Evolutionary conservation across 2,797 vertebrate species (phyloP).

Genomic region (Falco rusticolus): DNA sequence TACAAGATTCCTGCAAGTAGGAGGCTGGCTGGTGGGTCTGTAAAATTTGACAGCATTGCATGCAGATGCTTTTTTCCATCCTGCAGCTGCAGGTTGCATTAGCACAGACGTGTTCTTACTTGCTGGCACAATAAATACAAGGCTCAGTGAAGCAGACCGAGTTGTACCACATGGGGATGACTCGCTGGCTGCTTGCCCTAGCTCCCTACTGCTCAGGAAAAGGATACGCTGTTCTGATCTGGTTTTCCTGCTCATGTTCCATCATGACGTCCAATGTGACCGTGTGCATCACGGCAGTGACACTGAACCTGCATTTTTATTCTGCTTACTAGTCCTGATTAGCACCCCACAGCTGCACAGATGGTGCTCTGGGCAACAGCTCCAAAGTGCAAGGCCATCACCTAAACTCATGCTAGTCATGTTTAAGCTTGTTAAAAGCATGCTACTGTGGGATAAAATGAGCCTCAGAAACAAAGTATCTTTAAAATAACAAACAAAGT

Average conservation of each 20-base stretch:
- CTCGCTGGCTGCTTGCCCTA: background rate
- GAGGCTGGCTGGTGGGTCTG: background rate
- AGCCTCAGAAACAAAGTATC: background rate
- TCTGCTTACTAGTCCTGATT: background rate
- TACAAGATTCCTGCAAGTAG: background rate
- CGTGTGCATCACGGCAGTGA: background rate
- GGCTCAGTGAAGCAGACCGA: background rate
- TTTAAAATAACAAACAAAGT: background rate
- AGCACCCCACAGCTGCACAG: background rate
- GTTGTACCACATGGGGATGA: background rate
- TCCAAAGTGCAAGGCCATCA: background rate
- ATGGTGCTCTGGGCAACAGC: background rate
- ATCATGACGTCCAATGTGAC: background rate
- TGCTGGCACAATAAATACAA: background rate
- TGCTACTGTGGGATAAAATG: background rate
- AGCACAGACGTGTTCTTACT: fast-evolving
- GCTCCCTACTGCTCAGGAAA: background rate
- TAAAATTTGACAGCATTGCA: background rate
- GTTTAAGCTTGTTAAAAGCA: background rate
- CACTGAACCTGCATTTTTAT: background rate
- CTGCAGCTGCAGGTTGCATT: background rate
- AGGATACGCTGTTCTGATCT: background rate
- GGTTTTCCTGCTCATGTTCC: background rate
- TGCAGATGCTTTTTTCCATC: background rate
- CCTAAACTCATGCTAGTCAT: background rate